Conservation (phyloP, 2,797 vertebrate species). For the Oophaga sylvatica region DNA sequence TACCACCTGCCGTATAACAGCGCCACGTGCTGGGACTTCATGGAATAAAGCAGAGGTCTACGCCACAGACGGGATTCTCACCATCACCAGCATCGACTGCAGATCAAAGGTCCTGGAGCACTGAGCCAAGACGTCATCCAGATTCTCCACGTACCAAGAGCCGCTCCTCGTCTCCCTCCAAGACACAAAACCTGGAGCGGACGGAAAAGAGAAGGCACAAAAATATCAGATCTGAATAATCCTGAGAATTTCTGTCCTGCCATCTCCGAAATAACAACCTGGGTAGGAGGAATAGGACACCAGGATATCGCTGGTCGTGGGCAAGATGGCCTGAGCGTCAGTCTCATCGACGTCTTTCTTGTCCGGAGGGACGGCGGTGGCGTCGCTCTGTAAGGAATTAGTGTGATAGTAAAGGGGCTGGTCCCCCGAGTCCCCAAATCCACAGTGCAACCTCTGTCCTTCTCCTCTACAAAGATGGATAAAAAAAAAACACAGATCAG, state of each 20-base stretch:
- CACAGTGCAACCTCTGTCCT: conserved; percentile 83
- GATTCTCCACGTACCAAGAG: conserved; percentile 89
- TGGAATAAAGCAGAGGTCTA: no score
- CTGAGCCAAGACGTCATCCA: conserved; percentile 81
- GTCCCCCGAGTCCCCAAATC: conserved; percentile 67
- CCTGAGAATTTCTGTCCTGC: no score
- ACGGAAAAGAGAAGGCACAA: no score
- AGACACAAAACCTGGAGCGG: conserved; percentile 86
- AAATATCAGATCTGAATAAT: not conserved
- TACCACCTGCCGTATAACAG: no score
- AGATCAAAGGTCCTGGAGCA: conserved; percentile 78
- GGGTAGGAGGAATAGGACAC: conserved; percentile 96
- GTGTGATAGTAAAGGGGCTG: rapidly evolving
- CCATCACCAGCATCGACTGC: conserved; percentile 82
- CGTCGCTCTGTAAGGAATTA: conserved; percentile 77
- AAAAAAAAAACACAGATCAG: not conserved
- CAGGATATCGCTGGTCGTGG: conserved; percentile 89
- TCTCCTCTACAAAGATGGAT: conserved; percentile 74
- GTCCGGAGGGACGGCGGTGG: conserved; percentile 71
- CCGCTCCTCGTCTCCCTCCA: conserved; percentile 82
- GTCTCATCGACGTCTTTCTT: conserved; percentile 74
- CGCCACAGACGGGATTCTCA: conserved; percentile 64
- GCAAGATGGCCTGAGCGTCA: conserved; percentile 82
- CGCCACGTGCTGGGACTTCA: no score
- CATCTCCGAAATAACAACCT: conserved; percentile 65